phyloP scores from a whole-genome alignment of 2,888 invertebrate species.

The Clistopyga incitator region DNA sequence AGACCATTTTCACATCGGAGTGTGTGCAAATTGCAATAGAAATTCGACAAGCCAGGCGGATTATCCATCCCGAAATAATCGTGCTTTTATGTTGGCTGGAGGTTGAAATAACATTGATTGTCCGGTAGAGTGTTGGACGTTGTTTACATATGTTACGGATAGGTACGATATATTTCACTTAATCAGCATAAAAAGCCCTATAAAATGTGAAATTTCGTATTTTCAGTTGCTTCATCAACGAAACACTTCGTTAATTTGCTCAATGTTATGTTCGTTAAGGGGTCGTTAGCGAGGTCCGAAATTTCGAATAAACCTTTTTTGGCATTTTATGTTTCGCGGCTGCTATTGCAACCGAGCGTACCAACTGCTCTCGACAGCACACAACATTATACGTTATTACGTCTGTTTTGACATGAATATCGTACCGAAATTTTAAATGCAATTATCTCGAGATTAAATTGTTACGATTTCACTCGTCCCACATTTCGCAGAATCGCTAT shows the following conservation, averaged over 20 bases:
- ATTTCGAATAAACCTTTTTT: too few species aligned
- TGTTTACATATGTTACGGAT: constrained; percentile 13
- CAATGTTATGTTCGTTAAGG: background rate
- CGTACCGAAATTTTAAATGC: too few species aligned
- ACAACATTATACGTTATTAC: too few species aligned
- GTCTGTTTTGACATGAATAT: too few species aligned
- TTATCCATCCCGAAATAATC: background rate
- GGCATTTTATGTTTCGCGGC: too few species aligned
- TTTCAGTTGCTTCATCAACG: background rate
- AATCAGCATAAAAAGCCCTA: background rate
- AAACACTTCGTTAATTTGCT: background rate
- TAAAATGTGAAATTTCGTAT: background rate
- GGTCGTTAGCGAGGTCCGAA: background rate
- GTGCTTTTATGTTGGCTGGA: background rate
- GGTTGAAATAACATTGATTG: background rate
- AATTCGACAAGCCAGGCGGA: background rate
- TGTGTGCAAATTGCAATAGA: background rate
- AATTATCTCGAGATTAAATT: too few species aligned
- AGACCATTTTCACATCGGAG: background rate
- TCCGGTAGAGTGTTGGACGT: background rate
- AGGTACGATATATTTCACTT: background rate
- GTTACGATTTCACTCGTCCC: too few species aligned
- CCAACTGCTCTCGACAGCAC: too few species aligned
- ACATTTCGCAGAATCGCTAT: too few species aligned
- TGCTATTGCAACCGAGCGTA: too few species aligned